Evolutionary conservation across 2,888 invertebrate species (phyloP), one percentile per base, ranked within the genome.

Genomic region (Orthosia cruda): DNA sequence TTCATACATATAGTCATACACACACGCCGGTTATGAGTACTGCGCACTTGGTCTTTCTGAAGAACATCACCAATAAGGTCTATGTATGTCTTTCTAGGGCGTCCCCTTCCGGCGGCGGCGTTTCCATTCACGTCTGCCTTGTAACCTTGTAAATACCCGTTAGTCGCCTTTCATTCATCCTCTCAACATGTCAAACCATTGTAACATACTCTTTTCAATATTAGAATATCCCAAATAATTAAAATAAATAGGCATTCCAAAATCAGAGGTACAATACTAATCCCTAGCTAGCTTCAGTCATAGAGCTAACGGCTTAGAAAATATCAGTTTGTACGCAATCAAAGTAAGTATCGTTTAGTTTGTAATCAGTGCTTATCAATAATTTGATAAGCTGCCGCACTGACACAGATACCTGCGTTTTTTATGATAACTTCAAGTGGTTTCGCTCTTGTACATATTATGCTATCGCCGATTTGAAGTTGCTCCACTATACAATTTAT

Each of bases 311-410:
- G 23, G 40, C 20, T 61, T 50, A 32, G 11, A 13, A 57, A 62
- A n/a, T n/a, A 57, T 45, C 49, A 57, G 4, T 23, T 61, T 9
- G 13, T 26, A 59, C 23, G 47, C 16, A 50, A 55, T 71, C 49
- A 50, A 52, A 50, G 57, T n/a, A 50, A 4, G 0, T 45, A 64
- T 67, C n/a, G 26, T 65, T 55, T 49, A 13, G 18, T 3, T 68
- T 32, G 23, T 26, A 84, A 80, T 84, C 64, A 74, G 23, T 49
- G 59, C 61, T 81, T 85, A 81, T 85, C 80, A 81, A 15, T 52
- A 7, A 50, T 50, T 32, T 58, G 74, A 84, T 84, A 32, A 81
- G 49, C 32, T 68, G 54, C 32, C 23, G 5, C 40, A 7, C 45
- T 49, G 61, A 65, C 68, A 84, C 50, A 62, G 54, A 71, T 66